These are phyloP conservation scores for Drosophila sordidapex DNA, from an alignment of 2,888 invertebrate genomes.

Conservation along the genomic window DNA sequence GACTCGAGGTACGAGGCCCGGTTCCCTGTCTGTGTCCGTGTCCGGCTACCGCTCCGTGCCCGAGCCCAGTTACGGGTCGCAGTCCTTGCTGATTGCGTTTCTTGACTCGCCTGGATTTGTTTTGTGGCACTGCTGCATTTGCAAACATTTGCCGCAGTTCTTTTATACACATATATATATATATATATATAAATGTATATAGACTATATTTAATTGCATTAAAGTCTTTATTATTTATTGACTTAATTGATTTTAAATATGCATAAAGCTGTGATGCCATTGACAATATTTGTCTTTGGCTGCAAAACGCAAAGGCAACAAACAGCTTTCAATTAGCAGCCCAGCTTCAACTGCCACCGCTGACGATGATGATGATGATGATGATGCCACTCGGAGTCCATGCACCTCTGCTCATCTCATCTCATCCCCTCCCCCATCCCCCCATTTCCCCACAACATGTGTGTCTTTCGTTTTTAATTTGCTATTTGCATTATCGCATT, in stretches of 20 bases:
- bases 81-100: slow-evolving; percentile 19
- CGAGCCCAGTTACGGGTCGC: neutral
- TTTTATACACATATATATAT: neutral
- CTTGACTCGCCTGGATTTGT: slow-evolving; percentile 16
- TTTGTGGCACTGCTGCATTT: slow-evolving; percentile 32
- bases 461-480: slow-evolving; percentile 64
- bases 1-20: neutral
- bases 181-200: slow-evolving; percentile 40
- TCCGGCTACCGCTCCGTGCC: neutral
- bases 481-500: slow-evolving; percentile 72
- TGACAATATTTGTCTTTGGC: slow-evolving; percentile 77
- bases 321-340: slow-evolving; percentile 71
- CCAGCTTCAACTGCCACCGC: slow-evolving; percentile 11
- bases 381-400: neutral
- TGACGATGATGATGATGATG: neutral
- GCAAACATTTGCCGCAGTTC: slow-evolving; percentile 35
- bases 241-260: slow-evolving; percentile 85
- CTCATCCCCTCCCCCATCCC: neutral
- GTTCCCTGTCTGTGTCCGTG: neutral
- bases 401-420: neutral
- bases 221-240: slow-evolving; percentile 78
- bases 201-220: slow-evolving; percentile 79
- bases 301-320: slow-evolving; percentile 76
- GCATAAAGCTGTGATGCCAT: slow-evolving; percentile 75
- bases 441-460: neutral